These are phyloP conservation scores for Phocoena phocoena DNA, from an alignment of 2,113 vertebrate species.

Conservation along the genomic window DNA sequence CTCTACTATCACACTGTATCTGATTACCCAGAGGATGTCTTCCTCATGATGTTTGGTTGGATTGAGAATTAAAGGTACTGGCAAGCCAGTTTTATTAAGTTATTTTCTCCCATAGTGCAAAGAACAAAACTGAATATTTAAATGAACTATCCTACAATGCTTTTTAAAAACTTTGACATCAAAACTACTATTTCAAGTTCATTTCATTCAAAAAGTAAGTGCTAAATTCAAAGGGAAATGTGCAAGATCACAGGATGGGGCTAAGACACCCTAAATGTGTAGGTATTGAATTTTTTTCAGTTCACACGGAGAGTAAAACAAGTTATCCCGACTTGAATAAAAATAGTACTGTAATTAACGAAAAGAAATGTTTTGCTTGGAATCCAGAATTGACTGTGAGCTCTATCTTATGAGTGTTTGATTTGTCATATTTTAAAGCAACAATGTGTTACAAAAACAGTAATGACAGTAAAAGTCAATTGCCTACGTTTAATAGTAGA, in stretches of 20 bases:
- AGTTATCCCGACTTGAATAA: not conserved
- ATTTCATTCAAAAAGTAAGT: not conserved
- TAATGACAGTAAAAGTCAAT: constrained; percentile 23
- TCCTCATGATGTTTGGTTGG: not conserved
- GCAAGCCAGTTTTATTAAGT: not conserved
- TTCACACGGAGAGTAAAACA: not conserved
- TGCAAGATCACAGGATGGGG: not conserved
- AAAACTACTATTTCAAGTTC: not conserved
- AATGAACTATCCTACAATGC: not conserved
- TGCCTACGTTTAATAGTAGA: not conserved
- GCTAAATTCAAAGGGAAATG: constrained; percentile 1
- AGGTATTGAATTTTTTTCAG: not conserved
- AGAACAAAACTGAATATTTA: not conserved
- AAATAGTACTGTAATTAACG: not conserved
- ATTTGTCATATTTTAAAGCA: not conserved
- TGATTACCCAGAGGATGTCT: not conserved
- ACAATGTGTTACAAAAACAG: not conserved
- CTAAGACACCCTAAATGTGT: not conserved
- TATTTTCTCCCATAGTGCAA: not conserved
- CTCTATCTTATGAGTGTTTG: not conserved
- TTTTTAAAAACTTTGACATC: not conserved
- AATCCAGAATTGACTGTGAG: not conserved
- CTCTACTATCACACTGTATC: not conserved
- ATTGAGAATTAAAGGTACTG: not conserved
- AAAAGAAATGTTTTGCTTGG: not conserved